Percentiles rank a stretch among this genome's conserved stretches.
Evolutionary conservation across 1,140 invertebrate species (phyloP).

Genomic region (Vollenhovia emeryi): DNA sequence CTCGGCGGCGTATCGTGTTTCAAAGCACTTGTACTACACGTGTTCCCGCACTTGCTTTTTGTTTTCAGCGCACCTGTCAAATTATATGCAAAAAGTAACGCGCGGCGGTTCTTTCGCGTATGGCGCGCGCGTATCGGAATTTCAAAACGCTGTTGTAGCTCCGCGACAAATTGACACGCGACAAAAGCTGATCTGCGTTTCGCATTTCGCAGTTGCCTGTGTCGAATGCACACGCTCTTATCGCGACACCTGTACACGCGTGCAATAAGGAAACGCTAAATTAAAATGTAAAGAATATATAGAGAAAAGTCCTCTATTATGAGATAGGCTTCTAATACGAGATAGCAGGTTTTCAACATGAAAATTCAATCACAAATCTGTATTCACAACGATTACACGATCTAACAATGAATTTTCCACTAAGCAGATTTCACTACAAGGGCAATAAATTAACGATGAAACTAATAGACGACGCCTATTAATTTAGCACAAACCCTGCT

Average conservation of each 20-base stretch:
- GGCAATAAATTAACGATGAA: no score
- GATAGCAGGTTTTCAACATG: no score
- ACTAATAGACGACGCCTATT: no score
- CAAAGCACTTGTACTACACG: background rate
- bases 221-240: background rate
- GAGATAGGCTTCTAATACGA: no score
- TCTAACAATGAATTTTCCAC: no score
- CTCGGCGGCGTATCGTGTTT: background rate
- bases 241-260: background rate
- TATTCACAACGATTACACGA: no score
- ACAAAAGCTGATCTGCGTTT: background rate
- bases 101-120: background rate
- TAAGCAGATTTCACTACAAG: no score
- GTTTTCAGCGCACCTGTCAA: background rate
- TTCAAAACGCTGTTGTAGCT: background rate
- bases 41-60: background rate
- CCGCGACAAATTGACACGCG: background rate
- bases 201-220: background rate
- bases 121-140: background rate
- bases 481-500: no score
- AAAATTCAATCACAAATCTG: no score
- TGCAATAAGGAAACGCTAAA: background rate
- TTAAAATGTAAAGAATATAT: background rate
- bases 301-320: no score
- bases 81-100: slow-evolving; percentile 14